phyloP scores from a whole-genome alignment of 2,797 vertebrate species.

The Mareca penelope region DNA sequence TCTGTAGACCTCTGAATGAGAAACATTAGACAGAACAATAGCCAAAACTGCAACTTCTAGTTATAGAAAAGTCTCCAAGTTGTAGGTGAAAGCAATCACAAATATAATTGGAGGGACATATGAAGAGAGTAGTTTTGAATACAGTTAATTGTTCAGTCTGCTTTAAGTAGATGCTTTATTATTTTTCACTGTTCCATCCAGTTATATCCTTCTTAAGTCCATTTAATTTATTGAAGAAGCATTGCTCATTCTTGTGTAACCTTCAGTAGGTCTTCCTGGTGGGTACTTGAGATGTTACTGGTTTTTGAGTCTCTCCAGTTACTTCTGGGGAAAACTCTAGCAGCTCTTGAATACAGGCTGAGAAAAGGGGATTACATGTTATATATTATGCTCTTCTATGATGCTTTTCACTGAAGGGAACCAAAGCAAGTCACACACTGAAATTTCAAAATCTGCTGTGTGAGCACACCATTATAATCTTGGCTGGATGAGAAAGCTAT shows the following conservation, averaged over 20 bases:
- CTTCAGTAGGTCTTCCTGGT: neutral
- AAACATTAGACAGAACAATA: neutral
- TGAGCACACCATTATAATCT: neutral
- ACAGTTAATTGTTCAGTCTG: neutral
- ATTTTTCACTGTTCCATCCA: neutral
- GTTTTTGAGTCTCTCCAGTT: neutral
- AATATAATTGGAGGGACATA: fast-evolving
- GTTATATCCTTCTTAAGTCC: neutral
- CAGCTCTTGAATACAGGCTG: neutral
- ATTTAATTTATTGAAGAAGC: neutral
- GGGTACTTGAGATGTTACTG: neutral
- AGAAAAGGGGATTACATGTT: neutral
- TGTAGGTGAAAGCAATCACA: fast-evolving
- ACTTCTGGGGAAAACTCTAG: neutral
- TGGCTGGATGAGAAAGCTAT: neutral
- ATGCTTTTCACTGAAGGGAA: neutral
- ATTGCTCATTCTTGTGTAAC: neutral
- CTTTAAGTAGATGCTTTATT: neutral
- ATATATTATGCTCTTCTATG: neutral
- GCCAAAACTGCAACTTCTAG: neutral
- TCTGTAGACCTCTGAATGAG: neutral
- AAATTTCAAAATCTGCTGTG: neutral
- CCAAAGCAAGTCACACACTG: neutral
- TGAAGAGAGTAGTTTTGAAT: neutral
- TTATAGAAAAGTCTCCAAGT: neutral